Conservation (phyloP, 1,140 invertebrate species). For the Diuraphis noxia region DNA sequence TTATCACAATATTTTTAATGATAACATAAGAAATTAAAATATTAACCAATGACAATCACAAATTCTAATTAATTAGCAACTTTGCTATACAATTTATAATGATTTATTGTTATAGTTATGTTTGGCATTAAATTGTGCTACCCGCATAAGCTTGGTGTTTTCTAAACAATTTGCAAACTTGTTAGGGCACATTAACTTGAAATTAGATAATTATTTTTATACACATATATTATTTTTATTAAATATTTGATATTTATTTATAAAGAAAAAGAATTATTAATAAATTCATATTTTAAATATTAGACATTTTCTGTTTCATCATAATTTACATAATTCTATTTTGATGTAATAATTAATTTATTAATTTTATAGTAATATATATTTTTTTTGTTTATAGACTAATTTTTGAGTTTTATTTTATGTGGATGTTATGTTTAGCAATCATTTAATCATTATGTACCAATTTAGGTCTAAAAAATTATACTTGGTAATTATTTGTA, state of each 20-base stretch:
- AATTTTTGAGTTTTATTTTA: background rate
- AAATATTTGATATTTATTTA: background rate
- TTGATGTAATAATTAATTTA: slow-evolving; percentile 16
- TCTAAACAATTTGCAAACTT: background rate
- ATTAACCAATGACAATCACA: slow-evolving; percentile 41
- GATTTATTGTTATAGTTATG: background rate
- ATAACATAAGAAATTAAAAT: background rate
- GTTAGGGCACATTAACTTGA: background rate
- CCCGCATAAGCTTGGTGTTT: background rate
- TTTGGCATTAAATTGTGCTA: background rate
- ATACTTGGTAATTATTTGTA: background rate
- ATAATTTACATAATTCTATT: background rate
- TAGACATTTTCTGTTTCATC: background rate
- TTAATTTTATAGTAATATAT: background rate
- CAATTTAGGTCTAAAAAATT: background rate
- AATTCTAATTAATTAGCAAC: slow-evolving; percentile 15
- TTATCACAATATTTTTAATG: background rate
- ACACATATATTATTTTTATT: slow-evolving; percentile 12
- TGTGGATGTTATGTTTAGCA: background rate
- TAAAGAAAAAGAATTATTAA: background rate
- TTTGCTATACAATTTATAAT: background rate
- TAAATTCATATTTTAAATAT: background rate
- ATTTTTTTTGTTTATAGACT: slow-evolving; percentile 2
- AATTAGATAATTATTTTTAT: slow-evolving; percentile 30
- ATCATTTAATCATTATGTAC: background rate